A percentile compares a stretch with the other conserved stretches of the same genome.
Evolutionary conservation across 2,113 vertebrate genomes (phyloP).

Genomic region (Chaetodon auriga): DNA sequence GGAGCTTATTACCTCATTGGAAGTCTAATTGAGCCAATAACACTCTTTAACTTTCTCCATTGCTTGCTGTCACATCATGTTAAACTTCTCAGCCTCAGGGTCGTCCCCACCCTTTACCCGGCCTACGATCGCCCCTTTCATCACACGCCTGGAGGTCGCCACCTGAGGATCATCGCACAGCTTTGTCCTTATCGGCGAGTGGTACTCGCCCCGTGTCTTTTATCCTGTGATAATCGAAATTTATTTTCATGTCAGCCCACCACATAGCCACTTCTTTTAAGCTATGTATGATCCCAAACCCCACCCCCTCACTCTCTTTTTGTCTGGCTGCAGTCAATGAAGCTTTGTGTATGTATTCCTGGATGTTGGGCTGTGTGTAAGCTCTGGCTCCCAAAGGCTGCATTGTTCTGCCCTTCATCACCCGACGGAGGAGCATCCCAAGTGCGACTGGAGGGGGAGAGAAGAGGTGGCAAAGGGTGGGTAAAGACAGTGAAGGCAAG

Average conservation of each 20-base stretch:
- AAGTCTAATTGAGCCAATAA: constrained; percentile 41
- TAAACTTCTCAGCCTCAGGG: constrained; percentile 40
- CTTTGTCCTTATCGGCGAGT: neutral
- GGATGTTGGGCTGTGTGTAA: constrained; percentile 77
- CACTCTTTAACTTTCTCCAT: constrained; percentile 15
- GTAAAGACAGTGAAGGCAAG: constrained; percentile 23
- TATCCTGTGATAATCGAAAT: neutral
- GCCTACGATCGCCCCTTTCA: constrained; percentile 60
- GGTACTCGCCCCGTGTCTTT: constrained; percentile 40
- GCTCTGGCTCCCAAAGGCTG: constrained; percentile 79
- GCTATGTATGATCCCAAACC: constrained; percentile 16
- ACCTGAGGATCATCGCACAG: constrained; percentile 25
- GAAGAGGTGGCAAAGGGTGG: constrained; percentile 30
- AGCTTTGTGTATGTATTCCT: constrained; percentile 85
- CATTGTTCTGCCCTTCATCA: constrained; percentile 85
- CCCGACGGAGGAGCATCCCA: constrained; percentile 85
- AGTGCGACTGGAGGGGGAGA: constrained; percentile 59
- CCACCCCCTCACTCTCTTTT: constrained; percentile 38
- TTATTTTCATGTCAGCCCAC: constrained; percentile 40
- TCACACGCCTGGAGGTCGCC: constrained; percentile 15
- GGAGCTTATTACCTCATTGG: constrained; percentile 11
- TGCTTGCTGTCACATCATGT: constrained; percentile 13
- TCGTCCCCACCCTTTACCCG: constrained; percentile 43
- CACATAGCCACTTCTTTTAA: constrained; percentile 26
- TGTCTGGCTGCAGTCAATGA: constrained; percentile 80